These are phyloP conservation scores for Saccostrea cuccullata DNA, from an alignment of 1,140 invertebrate genomes.

Conservation along the genomic window DNA sequence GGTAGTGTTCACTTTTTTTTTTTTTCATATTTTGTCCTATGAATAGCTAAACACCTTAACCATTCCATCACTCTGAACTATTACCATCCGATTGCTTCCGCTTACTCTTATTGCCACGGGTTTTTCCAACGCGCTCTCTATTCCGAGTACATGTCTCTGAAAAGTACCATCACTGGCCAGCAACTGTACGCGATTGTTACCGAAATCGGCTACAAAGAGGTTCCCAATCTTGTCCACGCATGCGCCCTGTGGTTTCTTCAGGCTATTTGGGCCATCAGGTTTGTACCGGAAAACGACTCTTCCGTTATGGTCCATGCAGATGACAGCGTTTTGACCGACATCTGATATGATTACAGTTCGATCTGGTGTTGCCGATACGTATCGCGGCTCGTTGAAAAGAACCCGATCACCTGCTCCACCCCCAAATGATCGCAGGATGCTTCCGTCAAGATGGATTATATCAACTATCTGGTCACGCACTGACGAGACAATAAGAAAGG, in stretches of 20 bases:
- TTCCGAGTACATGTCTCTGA: conserved; percentile 67
- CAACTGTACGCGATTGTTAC: conserved; percentile 70
- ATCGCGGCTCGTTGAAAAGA: conserved; percentile 66
- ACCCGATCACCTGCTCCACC: conserved; percentile 51
- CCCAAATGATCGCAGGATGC: conserved; percentile 61
- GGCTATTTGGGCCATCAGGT: conserved; percentile 59
- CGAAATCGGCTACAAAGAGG: conserved; percentile 72
- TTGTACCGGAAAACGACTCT: conserved; percentile 63
- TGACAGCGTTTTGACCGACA: conserved; percentile 59
- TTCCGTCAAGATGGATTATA: conserved; percentile 65
- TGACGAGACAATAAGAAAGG: conserved; percentile 64
- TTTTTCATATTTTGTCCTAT: background rate
- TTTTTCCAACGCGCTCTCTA: conserved; percentile 65
- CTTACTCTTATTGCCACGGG: conserved; percentile 71
- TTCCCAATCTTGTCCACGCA: conserved; percentile 71
- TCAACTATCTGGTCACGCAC: conserved; percentile 65
- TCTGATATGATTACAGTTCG: conserved; percentile 68
- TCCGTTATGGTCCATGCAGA: conserved; percentile 63
- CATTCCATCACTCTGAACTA: conserved; percentile 74
- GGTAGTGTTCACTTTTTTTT: background rate
- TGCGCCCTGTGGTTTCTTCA: conserved; percentile 69
- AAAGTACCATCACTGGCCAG: conserved; percentile 70
- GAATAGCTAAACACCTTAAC: conserved; percentile 72
- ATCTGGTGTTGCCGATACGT: conserved; percentile 63
- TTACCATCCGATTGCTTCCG: conserved; percentile 65